These are phyloP conservation scores for Gallinago solitaria DNA, from an alignment of 2,797 vertebrate genomes.

Conservation along the genomic window DNA sequence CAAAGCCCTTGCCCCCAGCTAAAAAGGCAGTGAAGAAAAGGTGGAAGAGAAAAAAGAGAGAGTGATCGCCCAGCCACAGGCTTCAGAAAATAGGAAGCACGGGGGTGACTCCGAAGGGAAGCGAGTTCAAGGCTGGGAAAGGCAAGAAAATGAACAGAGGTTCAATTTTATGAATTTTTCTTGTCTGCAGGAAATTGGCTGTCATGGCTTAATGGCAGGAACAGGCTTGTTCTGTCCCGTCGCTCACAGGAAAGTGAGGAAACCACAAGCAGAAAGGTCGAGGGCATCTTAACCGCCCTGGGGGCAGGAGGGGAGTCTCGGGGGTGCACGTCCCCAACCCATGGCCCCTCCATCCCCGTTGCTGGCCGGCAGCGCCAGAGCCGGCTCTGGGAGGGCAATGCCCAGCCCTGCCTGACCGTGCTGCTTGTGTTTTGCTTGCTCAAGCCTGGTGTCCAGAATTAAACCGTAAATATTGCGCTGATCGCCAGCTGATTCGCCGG, in stretches of 20 bases:
- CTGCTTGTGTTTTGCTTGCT: background rate
- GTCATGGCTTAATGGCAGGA: background rate
- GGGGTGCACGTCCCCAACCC: rapidly evolving
- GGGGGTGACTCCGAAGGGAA: background rate
- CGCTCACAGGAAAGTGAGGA: background rate
- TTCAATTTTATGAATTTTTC: background rate
- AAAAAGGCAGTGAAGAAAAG: background rate
- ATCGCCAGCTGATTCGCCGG: background rate
- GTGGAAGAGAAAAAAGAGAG: background rate
- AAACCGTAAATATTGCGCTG: background rate
- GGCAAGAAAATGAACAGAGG: background rate
- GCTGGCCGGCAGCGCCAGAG: background rate
- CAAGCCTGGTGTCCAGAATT: background rate
- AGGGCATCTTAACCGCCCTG: rapidly evolving
- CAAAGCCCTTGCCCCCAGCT: rapidly evolving
- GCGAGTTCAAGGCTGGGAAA: background rate
- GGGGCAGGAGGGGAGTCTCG: background rate
- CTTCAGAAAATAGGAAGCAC: background rate
- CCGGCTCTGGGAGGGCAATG: background rate
- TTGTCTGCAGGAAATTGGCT: background rate
- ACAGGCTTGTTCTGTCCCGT: rapidly evolving
- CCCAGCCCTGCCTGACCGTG: background rate
- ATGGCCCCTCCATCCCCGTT: rapidly evolving
- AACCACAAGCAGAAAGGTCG: background rate
- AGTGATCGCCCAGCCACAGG: background rate